These are phyloP conservation scores for Plectrocnemia conspersa DNA, from an alignment of 1,140 invertebrate genomes.

Conservation along the genomic window DNA sequence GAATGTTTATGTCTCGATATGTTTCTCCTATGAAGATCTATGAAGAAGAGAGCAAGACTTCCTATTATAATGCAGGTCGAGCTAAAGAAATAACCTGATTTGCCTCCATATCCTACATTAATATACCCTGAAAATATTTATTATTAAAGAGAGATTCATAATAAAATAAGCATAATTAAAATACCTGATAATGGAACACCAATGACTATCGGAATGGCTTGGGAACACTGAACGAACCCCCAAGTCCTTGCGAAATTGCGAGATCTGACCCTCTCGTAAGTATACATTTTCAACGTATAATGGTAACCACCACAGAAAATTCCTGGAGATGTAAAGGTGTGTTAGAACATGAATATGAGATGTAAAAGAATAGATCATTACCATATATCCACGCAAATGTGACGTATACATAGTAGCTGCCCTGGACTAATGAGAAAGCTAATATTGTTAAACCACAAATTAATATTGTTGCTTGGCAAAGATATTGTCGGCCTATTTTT, in stretches of 20 bases:
- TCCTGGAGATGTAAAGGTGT: slow-evolving; percentile 43
- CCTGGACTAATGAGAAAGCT: slow-evolving; percentile 76
- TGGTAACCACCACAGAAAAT: slow-evolving; percentile 80
- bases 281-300: slow-evolving; percentile 85
- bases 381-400: slow-evolving; percentile 81
- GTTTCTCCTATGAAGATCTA: slow-evolving; percentile 70
- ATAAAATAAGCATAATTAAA: neutral
- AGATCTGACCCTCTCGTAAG: slow-evolving; percentile 77
- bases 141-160: neutral
- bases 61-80: slow-evolving; percentile 71
- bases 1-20: slow-evolving; percentile 65
- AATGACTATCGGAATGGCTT: slow-evolving; percentile 78
- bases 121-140: slow-evolving; percentile 62
- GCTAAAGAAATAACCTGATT: slow-evolving; percentile 78
- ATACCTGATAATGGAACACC: slow-evolving; percentile 82
- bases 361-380: slow-evolving; percentile 39
- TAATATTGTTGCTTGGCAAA: slow-evolving; percentile 71
- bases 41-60: slow-evolving; percentile 71
- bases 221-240: slow-evolving; percentile 86
- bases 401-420: slow-evolving; percentile 71
- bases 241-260: slow-evolving; percentile 83
- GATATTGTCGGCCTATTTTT: slow-evolving; percentile 78
- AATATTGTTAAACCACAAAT: slow-evolving; percentile 76
- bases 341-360: neutral
- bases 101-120: slow-evolving; percentile 66